Base-by-base conservation (phyloP, 2,888 invertebrate genomes). In the Eilema sororculum region DNA sequence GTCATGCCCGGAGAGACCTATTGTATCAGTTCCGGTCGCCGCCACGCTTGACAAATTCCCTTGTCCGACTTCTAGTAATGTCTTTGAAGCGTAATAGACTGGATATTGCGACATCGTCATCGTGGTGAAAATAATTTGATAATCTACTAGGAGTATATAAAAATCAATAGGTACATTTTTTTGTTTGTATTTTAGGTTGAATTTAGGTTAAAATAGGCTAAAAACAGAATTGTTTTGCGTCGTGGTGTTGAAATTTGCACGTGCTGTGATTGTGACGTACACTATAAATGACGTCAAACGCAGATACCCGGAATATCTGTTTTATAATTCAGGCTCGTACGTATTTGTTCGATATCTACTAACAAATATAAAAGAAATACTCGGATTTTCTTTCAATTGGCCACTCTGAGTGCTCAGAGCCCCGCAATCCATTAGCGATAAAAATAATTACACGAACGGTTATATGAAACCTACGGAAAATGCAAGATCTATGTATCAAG, bases 41-140 rank as follows among this genome's bases (percentile, higher is more conserved):
- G 59, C 56, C 64, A 65, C 33, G 67, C 69, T 74, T 76, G 81
- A 80, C 83, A 81, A 82, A 82, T 82, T 77, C 68, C 70, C 75
- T 74, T 76, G 75, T 66, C 57, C 52, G 52, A 20, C 41, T 57
- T 13, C 37, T 37, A 41, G 63, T 65, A 33, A 37, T 65, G 37
- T 57, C 33, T 65, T 57, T 65, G 20, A 56, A 65, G 9, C 33
- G 24, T 37, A 37, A 65, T 52, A 56, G 4, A 37, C 8, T 61
- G 16, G 61, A 56, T n/a, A 56, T 67, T 52, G 46, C 46, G 16
- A 41, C 41, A 37, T 12, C 33, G 13, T 62, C 16, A 16, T 3
- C 9, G 24, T 20, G 24, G 9, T 6, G 24, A 22, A 33, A 61
- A 37, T 33, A n/a, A n/a, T 60, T 60, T 12, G 52, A n/a, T n/a